phyloP scores from a whole-genome alignment of 2,797 vertebrate genomes.

The Scleropages formosus region DNA sequence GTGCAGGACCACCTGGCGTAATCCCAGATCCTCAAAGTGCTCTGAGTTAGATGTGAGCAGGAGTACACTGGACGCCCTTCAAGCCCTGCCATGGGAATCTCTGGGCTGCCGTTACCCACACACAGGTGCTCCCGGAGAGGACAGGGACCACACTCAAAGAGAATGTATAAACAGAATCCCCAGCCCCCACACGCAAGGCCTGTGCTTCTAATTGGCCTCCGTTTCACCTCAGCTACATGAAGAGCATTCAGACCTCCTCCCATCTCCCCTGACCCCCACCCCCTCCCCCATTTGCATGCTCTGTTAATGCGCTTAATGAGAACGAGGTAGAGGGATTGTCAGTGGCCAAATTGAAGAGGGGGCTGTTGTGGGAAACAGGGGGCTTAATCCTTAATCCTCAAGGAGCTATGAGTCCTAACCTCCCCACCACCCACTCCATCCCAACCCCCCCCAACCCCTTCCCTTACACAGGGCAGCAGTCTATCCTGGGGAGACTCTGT shows the following conservation, averaged over 20 bases:
- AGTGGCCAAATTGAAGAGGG: conserved; percentile 30
- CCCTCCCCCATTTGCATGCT: not conserved
- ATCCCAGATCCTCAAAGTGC: no score
- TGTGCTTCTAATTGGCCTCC: conserved; percentile 52
- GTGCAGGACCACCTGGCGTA: no score
- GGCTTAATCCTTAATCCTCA: conserved; percentile 38
- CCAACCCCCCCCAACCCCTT: conserved; percentile 50
- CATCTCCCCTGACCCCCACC: conserved; percentile 5
- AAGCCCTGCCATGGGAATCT: not conserved
- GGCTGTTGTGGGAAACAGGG: conserved; percentile 28
- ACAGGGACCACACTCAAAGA: not conserved
- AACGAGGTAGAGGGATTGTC: conserved; percentile 26
- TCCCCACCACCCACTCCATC: conserved; percentile 51
- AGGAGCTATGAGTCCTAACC: conserved; percentile 31
- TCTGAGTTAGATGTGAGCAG: not conserved
- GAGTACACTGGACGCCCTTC: no score
- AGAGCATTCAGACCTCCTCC: conserved; percentile 35
- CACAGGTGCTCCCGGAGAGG: conserved; percentile 8
- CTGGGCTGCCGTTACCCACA: not conserved
- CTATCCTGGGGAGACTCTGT: conserved; percentile 45
- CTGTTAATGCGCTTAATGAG: conserved; percentile 44
- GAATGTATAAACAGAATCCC: not conserved
- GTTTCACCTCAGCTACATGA: conserved; percentile 44
- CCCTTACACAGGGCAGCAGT: conserved; percentile 55
- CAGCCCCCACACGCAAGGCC: conserved; percentile 40